These are phyloP conservation scores for Toxotes jaculatrix DNA, from an alignment of 2,113 vertebrate genomes.

Conservation along the genomic window DNA sequence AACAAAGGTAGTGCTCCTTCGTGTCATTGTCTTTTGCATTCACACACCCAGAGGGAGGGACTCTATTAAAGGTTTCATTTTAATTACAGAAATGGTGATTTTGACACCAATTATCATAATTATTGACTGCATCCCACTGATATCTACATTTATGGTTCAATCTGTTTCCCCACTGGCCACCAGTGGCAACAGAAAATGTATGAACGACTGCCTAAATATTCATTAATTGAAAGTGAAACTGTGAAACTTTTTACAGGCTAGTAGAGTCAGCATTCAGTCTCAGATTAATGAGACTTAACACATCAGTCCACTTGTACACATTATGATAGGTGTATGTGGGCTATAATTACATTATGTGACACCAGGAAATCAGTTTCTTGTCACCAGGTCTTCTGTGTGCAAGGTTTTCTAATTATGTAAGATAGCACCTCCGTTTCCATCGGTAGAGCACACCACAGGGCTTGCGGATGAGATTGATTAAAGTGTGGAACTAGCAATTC, in stretches of 20 bases:
- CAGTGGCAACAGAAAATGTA: constrained; percentile 12
- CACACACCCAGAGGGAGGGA: not conserved
- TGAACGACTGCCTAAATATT: constrained; percentile 19
- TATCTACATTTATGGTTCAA: not conserved
- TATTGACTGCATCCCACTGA: constrained; percentile 9
- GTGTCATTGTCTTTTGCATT: constrained; percentile 1
- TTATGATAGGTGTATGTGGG: constrained; percentile 49
- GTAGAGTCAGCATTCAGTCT: constrained; percentile 21
- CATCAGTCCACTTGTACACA: constrained; percentile 44
- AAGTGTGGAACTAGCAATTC: constrained; percentile 67
- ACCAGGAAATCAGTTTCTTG: constrained; percentile 72
- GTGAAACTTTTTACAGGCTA: constrained; percentile 40
- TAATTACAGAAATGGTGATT: constrained; percentile 22
- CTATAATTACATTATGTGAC: constrained; percentile 69
- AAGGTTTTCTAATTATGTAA: constrained; percentile 72
- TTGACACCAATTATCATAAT: constrained; percentile 14
- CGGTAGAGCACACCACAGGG: constrained; percentile 49
- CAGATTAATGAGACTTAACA: constrained; percentile 56
- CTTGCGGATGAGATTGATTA: constrained; percentile 71
- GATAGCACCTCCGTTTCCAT: constrained; percentile 57
- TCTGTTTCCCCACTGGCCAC: not conserved
- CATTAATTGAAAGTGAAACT: constrained; percentile 30
- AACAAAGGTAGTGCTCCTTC: constrained; percentile 16
- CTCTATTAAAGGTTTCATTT: constrained; percentile 18
- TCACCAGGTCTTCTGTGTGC: constrained; percentile 61